Conservation (phyloP, 2,113 vertebrate species). For the Siphamia tubifer region DNA sequence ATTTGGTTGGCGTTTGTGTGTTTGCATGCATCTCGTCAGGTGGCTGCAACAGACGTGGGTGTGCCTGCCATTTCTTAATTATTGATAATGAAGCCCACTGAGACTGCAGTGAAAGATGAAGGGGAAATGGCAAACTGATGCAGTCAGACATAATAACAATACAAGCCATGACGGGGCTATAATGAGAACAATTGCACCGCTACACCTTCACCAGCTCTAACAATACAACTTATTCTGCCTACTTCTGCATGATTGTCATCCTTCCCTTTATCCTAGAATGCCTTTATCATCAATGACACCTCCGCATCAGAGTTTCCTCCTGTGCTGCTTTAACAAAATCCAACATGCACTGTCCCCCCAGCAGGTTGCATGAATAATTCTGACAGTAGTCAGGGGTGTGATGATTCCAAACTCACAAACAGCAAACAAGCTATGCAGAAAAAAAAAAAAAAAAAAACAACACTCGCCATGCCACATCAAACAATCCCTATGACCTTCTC, state of each 20-base stretch:
- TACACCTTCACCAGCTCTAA: slow-evolving; percentile 49
- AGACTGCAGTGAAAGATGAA: slow-evolving; percentile 60
- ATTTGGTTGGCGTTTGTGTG: slow-evolving; percentile 7
- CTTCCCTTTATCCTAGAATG: background rate
- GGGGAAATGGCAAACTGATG: slow-evolving; percentile 65
- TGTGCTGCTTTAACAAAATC: slow-evolving; percentile 23
- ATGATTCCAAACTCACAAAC: slow-evolving; percentile 36
- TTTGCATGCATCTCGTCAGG: slow-evolving; percentile 34
- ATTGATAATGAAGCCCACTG: slow-evolving; percentile 76
- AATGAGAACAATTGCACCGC: slow-evolving; percentile 63
- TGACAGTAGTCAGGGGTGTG: slow-evolving; percentile 18
- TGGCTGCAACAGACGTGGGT: slow-evolving; percentile 56
- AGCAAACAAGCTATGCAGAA: slow-evolving; percentile 4
- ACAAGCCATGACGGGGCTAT: slow-evolving; percentile 49
- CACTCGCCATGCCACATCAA: slow-evolving; percentile 38
- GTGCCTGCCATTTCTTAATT: slow-evolving; percentile 76
- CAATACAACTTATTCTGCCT: slow-evolving; percentile 31
- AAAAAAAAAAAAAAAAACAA: background rate
- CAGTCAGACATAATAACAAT: slow-evolving; percentile 67
- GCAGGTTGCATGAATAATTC: slow-evolving; percentile 44
- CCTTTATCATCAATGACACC: slow-evolving; percentile 9
- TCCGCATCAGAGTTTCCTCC: slow-evolving; percentile 23
- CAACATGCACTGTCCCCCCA: slow-evolving; percentile 19
- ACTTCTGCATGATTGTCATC: slow-evolving; percentile 19
- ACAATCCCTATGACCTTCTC: slow-evolving; percentile 62